Evolutionary conservation across 1,140 invertebrate genomes (phyloP).

Genomic region (Neodiprion lecontei): DNA sequence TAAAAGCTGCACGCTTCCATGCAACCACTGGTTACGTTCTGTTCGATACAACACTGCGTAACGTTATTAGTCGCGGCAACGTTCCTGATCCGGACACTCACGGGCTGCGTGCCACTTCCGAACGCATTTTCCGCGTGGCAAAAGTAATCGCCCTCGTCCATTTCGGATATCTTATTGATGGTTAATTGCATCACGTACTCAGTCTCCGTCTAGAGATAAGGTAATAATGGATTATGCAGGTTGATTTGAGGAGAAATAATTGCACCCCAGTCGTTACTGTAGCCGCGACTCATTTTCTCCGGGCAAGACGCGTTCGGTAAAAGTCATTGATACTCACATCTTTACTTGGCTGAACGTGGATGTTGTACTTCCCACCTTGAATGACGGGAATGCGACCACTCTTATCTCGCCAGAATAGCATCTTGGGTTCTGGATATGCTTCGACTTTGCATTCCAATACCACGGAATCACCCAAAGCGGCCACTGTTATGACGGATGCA

Average conservation of each 20-base stretch:
- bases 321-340: constrained; percentile 55
- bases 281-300: too few species aligned
- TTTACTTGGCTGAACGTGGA: constrained; percentile 63
- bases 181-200: constrained; percentile 76
- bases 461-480: constrained; percentile 73
- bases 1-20: constrained; percentile 82
- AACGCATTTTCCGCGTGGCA: constrained; percentile 84
- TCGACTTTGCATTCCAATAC: constrained; percentile 78
- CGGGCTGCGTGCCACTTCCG: constrained; percentile 72
- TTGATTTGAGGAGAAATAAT: too few species aligned
- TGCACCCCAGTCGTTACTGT: too few species aligned
- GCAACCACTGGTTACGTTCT: constrained; percentile 76
- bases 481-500: constrained; percentile 77
- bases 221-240: constrained; percentile 8
- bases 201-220: constrained; percentile 58
- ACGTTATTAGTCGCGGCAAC: constrained; percentile 71
- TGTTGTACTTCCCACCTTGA: constrained; percentile 75
- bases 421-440: constrained; percentile 77
- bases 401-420: constrained; percentile 80
- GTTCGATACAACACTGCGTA: constrained; percentile 76
- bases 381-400: constrained; percentile 74
- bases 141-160: constrained; percentile 79
- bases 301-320: neutral
- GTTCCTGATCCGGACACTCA: constrained; percentile 73
- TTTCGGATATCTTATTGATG: constrained; percentile 72